Base-by-base conservation (phyloP, 2,113 vertebrate genomes). In the Stigmatopora nigra region DNA sequence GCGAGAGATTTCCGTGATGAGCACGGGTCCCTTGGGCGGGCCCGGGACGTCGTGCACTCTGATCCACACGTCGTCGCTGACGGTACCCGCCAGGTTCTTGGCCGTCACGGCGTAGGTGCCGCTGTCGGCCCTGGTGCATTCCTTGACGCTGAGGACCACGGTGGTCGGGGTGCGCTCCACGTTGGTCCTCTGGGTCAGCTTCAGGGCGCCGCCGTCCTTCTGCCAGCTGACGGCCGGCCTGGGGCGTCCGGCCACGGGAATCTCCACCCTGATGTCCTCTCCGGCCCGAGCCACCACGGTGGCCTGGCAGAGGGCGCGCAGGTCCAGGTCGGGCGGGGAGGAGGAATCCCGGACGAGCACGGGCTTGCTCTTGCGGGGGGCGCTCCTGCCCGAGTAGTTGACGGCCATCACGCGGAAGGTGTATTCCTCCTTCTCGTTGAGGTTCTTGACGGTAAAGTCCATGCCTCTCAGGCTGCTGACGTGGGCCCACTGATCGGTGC, bases 31-130 rank as follows among this genome's bases (percentile, higher is more conserved):
- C 78, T 92, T 98, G 51, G 96, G 95, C 19, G 94, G 94, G 31
- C 95, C 97, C 68, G 97, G 96, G 77, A 98, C 90, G 82, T 99
- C 97, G 79, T 99, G 95, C 51, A 99, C 92, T 71, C 94, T 95
- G 69, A 99, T 82, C 56, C 87, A 91, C 69, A 99, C 91, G 65
- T 89, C 88, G 59, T 97, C 94, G 63, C 92, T 92, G 65, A 97
- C 93, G 81, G 94, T 93, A 64, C 97, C 96, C 70, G 94, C 88
- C 73, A 93, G 94, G 84, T 99, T 99, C 88, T 91, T 97, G 76
- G 92, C 97, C 72, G 92, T 92, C 68, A 99, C 70, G 11, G 92
- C 91, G 69, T 95, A 98, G 9, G 88, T 82, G 52, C 95, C 95
- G 66, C 92, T 92, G 71, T 99, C 95, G 73, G 82, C 91, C 89